Evolutionary conservation across 2,888 invertebrate species (phyloP).

Genomic region (Crepidodera aurea): DNA sequence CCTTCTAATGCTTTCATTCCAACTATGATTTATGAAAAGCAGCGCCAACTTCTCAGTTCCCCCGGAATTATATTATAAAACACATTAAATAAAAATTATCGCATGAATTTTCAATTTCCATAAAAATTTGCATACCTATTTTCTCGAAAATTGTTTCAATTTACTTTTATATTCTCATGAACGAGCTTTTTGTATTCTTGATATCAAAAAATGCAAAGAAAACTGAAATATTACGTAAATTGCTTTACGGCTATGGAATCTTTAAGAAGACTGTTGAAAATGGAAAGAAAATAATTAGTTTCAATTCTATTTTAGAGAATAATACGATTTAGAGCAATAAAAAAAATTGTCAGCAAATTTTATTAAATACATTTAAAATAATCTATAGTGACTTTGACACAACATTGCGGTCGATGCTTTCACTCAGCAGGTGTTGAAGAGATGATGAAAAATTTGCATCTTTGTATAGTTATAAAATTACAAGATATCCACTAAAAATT

Average conservation of each 20-base stretch:
- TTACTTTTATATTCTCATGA: conserved; percentile 40
- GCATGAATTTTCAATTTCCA: conserved; percentile 39
- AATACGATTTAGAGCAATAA: no score
- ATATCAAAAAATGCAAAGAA: conserved; percentile 24
- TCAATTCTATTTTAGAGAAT: not conserved
- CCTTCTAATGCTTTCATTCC: not conserved
- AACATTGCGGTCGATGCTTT: no score
- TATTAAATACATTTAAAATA: no score
- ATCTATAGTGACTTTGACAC: no score
- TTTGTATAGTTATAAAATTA: no score
- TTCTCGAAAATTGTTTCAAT: conserved; percentile 40
- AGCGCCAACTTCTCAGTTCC: not conserved
- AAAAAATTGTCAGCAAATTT: no score
- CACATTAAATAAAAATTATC: conserved; percentile 39
- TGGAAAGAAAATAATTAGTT: conserved; percentile 2
- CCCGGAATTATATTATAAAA: conserved; percentile 33
- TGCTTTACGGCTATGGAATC: conserved; percentile 18
- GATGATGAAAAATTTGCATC: no score
- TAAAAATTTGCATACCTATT: conserved; percentile 41
- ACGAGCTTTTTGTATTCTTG: conserved; percentile 30
- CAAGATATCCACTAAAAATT: no score
- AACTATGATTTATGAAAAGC: conserved; percentile 17
- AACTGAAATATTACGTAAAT: conserved; percentile 37
- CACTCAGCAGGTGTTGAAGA: no score
- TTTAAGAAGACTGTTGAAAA: not conserved